phyloP scores from a whole-genome alignment of 2,888 invertebrate species.

The Willowsia nigromaculata region DNA sequence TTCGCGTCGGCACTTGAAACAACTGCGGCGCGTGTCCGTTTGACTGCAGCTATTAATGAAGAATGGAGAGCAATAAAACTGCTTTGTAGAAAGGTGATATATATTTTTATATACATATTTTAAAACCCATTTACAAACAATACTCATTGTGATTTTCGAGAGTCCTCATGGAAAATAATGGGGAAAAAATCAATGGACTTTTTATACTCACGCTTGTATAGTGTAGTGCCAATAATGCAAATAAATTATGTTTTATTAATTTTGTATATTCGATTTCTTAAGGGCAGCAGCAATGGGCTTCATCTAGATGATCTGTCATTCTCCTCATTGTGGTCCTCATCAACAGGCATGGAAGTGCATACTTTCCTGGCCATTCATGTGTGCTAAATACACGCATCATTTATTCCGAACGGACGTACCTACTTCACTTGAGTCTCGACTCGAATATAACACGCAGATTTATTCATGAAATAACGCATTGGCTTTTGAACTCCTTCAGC shows the following conservation, averaged over 20 bases:
- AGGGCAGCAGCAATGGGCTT: too few species aligned
- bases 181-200: too few species aligned
- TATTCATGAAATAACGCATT: too few species aligned
- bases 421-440: not conserved
- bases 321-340: not conserved
- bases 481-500: too few species aligned
- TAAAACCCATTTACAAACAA: not conserved
- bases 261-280: too few species aligned
- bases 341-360: not conserved
- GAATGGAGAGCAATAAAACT: not conserved
- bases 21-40: not conserved
- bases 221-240: too few species aligned
- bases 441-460: not conserved
- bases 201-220: too few species aligned
- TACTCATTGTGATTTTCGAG: not conserved
- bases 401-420: not conserved
- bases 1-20: too few species aligned
- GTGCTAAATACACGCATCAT: conserved; percentile 42
- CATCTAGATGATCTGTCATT: not conserved
- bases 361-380: conserved; percentile 49
- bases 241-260: too few species aligned
- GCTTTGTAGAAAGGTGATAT: not conserved
- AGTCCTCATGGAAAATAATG: not conserved
- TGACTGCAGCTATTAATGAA: not conserved
- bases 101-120: not conserved